These are phyloP conservation scores for Sycobia sp. DNA, from an alignment of 1,140 invertebrate species.

Conservation along the genomic window DNA sequence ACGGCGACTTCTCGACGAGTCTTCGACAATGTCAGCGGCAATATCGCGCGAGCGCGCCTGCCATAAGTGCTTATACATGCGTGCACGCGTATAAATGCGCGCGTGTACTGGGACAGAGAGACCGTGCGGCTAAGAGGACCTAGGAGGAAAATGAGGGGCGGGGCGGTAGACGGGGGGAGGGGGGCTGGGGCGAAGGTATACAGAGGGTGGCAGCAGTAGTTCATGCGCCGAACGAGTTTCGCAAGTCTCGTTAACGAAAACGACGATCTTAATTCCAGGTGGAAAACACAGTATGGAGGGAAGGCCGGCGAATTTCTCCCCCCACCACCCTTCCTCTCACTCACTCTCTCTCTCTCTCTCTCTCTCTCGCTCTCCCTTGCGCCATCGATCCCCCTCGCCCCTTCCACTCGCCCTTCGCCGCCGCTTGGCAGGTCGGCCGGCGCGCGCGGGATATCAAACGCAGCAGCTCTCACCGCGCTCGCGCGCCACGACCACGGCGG, in stretches of 20 bases:
- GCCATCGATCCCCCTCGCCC: background rate
- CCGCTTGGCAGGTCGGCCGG: conserved; percentile 13
- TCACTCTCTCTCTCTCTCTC: background rate
- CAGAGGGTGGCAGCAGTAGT: conserved; percentile 2
- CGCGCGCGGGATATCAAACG: conserved; percentile 39
- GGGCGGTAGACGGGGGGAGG: background rate
- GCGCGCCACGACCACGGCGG: too few species aligned
- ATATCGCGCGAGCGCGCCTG: conserved; percentile 20
- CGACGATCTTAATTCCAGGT: conserved; percentile 35
- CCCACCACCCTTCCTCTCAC: background rate
- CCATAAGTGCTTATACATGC: too few species aligned
- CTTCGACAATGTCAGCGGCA: conserved; percentile 25
- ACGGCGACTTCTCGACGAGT: conserved; percentile 31
- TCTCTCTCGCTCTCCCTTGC: background rate
- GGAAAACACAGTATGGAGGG: conserved; percentile 8
- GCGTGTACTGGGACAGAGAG: background rate
- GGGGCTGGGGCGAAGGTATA: too few species aligned
- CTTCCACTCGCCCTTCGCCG: background rate
- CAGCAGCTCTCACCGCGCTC: too few species aligned
- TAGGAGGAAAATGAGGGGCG: background rate
- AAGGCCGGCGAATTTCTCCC: background rate
- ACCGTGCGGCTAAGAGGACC: background rate
- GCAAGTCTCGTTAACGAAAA: conserved; percentile 36
- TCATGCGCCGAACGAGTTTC: conserved; percentile 34
- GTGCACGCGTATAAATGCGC: background rate